Base-by-base conservation (phyloP, 2,888 invertebrate genomes). In the Drosophila mimica region DNA sequence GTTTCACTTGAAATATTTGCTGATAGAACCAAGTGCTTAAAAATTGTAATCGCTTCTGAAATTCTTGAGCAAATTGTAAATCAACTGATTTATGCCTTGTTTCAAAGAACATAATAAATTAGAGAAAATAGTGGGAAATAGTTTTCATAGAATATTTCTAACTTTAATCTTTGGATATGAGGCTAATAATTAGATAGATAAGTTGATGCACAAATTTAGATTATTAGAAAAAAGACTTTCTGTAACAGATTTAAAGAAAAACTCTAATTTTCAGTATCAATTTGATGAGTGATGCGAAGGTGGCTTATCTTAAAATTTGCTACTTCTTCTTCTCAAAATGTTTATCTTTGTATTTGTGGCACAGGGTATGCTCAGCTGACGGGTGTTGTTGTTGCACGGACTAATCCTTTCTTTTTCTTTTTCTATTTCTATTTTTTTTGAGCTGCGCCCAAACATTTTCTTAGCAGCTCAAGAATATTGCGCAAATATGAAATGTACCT, bases 401-500 rank as follows among this genome's bases (percentile, higher is more conserved):
- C 67, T 88, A 89, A 88, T 88, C 89, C 90, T 88, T 89, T 25
- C 25, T 46, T 46, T 46, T 20, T 20, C 13, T 20, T 13, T 46
- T 40, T 36, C 0, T 7, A 30, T 30, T 30, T 11, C 2, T 38
- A 17, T 38, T 8, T 38, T 38, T 38, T 76, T 58, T 76, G 74
- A 75, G 79, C 56, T 68, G 54, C 76, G 82, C 79, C 65, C 85
- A 74, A 89, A 85, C 85, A 85, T 89, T 89, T 85, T 85, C 85
- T 83, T 85, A 88, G 86, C 76, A 56, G 85, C 88, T 80, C 88
- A 83, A 72, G 68, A 74, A 80, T 78, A 88, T 85, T 85, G 85
- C 85, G 88, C 86, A 85, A 85, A 85, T 89, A 85, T 85, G 34
- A 56, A 46, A 28, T 74, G 54, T 54, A 38, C 33, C 43, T 15